Evolutionary conservation across 2,797 vertebrate genomes (phyloP), one percentile per base, ranked within the genome.

Genomic region (Poliocrania exsul): DNA sequence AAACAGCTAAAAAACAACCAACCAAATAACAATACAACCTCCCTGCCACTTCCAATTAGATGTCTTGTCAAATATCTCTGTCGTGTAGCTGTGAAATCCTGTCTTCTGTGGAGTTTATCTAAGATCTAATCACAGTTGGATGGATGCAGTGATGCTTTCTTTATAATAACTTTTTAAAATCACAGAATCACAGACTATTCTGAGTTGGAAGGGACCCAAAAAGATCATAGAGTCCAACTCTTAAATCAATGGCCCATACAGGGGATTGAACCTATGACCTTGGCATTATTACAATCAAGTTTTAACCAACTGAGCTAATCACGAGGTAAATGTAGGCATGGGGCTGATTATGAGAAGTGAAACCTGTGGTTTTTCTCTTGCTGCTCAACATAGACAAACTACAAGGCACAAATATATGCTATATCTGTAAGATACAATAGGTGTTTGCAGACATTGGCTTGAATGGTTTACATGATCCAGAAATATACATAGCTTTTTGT

Each of bases 1-100:
- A 17, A 58, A 58, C 35, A 26, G 35, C 56, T 37, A 37, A 37
- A 37, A 85, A n/a, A 3, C 14, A 67, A 35, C 6, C 16, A 61
- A 57, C 3, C 18, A 67, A 64, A 4, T 2, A 33, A 58, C 10
- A 38, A 25, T 5, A 2, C 2, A 4, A 5, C 7, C 4, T 4
- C 2, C 3, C 5, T 4, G 2, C 13, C 18, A 56, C 71, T 81
- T 81, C 35, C 19, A 54, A 10, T 21, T 44, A 49, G 16, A 17
- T 24, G 9, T 72, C 11, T n/a, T 77, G 47, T 57, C 31, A 54
- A 13, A 50, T 5, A 50, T 57, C 13, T 66, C 42, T 72, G 33
- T 53, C 53, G 38, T 21, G 5, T 53, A 10, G 42, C 51, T 38
- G 16, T 82, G 51, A 74, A 88, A 33, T 18, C 28, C 25, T 49